Evolutionary conservation across 2,113 vertebrate genomes (phyloP).

Genomic region (Ptilonorhynchus violaceus): DNA sequence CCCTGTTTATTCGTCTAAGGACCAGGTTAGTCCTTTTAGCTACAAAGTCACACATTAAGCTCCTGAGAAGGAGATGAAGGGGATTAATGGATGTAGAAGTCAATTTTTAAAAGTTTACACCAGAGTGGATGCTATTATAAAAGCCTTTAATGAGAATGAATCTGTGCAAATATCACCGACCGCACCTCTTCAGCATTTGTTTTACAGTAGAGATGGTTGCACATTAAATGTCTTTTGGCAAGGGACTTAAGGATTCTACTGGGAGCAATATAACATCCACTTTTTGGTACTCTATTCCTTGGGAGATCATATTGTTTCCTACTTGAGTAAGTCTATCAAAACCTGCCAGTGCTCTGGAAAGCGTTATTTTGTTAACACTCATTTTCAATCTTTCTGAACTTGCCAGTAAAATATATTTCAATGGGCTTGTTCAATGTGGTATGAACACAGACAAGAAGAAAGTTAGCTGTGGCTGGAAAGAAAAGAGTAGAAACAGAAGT

Average conservation of each 20-base stretch:
- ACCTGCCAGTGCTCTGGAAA: neutral
- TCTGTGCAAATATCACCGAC: slow-evolving; percentile 43
- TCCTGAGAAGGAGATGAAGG: neutral
- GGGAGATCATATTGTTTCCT: neutral
- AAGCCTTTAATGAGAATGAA: slow-evolving; percentile 43
- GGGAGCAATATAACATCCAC: neutral
- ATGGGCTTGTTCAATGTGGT: neutral
- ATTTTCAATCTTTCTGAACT: slow-evolving; percentile 10
- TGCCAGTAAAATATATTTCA: slow-evolving; percentile 3
- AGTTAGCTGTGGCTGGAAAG: neutral
- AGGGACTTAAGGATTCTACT: slow-evolving; percentile 8
- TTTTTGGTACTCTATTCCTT: slow-evolving; percentile 6
- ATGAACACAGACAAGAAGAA: neutral
- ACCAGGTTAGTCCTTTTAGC: neutral
- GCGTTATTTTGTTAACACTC: neutral
- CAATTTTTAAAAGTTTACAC: slow-evolving; percentile 48
- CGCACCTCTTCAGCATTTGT: slow-evolving; percentile 17
- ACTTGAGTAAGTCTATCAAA: slow-evolving; percentile 13
- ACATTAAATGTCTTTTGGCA: slow-evolving; percentile 22
- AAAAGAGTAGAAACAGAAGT: neutral
- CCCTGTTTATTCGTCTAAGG: neutral
- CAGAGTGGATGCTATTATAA: slow-evolving; percentile 25
- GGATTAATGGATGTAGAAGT: slow-evolving; percentile 27
- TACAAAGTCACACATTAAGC: neutral
- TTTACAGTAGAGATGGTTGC: slow-evolving; percentile 29